Percentiles rank a stretch among this genome's conserved stretches.
Evolutionary conservation across 2,113 vertebrate genomes (phyloP).

Genomic region (Dasyprocta punctata): DNA sequence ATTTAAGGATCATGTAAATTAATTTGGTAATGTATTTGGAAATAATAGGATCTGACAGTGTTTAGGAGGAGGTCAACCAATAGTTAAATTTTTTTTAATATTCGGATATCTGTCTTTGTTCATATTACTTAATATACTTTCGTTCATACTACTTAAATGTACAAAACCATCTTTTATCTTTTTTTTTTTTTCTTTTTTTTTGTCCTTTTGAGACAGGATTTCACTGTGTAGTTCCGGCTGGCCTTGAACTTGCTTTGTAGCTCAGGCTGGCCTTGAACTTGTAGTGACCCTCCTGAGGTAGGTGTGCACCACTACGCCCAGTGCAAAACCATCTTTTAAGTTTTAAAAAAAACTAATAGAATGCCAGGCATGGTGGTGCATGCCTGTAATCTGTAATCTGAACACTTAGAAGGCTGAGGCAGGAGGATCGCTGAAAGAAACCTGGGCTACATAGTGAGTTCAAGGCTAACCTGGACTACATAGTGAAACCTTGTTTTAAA

Average conservation of each 20-base stretch:
- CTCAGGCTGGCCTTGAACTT: neutral
- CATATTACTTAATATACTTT: neutral
- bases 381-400: neutral
- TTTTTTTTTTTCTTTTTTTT: neutral
- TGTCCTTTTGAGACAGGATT: neutral
- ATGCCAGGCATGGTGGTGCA: neutral
- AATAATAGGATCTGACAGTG: neutral
- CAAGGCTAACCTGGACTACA: neutral
- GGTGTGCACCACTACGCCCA: neutral
- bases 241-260: neutral
- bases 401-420: neutral
- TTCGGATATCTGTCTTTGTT: neutral
- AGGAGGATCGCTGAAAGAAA: neutral
- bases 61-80: neutral
- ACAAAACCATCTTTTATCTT: slow-evolving; percentile 11
- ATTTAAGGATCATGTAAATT: neutral
- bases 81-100: neutral
- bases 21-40: neutral
- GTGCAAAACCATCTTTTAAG: slow-evolving; percentile 36
- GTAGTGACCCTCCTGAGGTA: neutral
- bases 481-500: neutral
- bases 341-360: neutral
- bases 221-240: neutral
- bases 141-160: slow-evolving; percentile 21
- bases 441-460: neutral